These are phyloP conservation scores for Tetraneura akinire DNA, from an alignment of 1,140 invertebrate species.

Conservation along the genomic window DNA sequence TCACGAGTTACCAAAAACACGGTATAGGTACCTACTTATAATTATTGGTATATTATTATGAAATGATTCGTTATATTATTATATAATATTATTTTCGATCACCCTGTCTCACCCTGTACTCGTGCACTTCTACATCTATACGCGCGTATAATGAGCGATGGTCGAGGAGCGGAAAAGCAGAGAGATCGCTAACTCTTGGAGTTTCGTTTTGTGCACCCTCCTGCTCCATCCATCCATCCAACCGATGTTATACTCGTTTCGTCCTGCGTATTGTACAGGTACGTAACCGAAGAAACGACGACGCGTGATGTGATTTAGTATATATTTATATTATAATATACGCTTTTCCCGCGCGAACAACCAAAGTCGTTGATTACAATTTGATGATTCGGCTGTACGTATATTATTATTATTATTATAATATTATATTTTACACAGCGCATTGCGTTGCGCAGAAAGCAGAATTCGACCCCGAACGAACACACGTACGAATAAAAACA, in stretches of 20 bases:
- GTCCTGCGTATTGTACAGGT: no score
- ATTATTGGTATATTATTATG: no score
- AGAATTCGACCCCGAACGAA: neutral
- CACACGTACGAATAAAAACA: neutral
- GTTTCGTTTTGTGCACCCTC: neutral
- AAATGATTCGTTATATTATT: no score
- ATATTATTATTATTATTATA: neutral
- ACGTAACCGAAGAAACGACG: constrained; percentile 27
- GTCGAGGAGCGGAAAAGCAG: no score
- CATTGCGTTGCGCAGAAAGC: constrained; percentile 7
- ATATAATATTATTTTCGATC: no score
- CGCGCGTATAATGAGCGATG: no score
- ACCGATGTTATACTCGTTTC: no score
- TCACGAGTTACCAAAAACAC: no score
- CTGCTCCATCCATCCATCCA: neutral
- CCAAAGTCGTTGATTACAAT: constrained; percentile 28
- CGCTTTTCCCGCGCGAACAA: neutral
- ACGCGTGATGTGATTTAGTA: constrained; percentile 40
- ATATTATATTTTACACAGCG: no score
- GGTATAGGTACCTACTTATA: no score
- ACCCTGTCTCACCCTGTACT: no score
- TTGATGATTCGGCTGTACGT: neutral
- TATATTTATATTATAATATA: neutral
- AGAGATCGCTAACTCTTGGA: neutral
- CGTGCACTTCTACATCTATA: no score